A percentile compares a stretch with the other conserved stretches of the same genome.
phyloP scores from a whole-genome alignment of 2,113 vertebrate genomes.

The Polyodon spathula region DNA sequence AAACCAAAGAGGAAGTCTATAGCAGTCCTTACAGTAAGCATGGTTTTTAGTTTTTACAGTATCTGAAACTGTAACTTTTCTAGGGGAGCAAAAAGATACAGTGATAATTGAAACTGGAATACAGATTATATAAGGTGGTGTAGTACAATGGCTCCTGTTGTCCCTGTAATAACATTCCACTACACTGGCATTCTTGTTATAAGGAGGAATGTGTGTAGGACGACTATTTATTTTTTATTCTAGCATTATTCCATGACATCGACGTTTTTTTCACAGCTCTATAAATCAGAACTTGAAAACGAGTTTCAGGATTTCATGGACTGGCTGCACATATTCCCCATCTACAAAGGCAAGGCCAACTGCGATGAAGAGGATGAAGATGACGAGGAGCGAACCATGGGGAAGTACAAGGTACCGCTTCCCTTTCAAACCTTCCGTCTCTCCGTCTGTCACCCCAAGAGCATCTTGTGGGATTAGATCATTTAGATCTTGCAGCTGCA shows the following conservation, averaged over 20 bases:
- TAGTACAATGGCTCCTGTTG: no score
- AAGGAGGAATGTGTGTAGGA: no score
- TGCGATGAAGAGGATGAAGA: conserved; percentile 69
- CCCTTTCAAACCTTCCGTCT: no score
- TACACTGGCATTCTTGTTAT: no score
- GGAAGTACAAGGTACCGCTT: conserved; percentile 75
- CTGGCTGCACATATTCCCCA: conserved; percentile 74
- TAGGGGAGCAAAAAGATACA: no score
- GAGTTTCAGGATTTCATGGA: conserved; percentile 85
- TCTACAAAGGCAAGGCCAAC: conserved; percentile 66
- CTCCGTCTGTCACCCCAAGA: neutral
- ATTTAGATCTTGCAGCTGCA: no score
- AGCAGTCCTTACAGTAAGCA: conserved; percentile 56
- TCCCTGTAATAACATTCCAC: no score
- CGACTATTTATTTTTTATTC: no score
- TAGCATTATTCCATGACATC: conserved; percentile 3
- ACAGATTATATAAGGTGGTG: no score
- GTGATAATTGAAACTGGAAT: no score
- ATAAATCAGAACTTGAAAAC: conserved; percentile 69
- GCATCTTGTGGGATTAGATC: neutral
- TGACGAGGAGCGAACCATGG: conserved; percentile 67
- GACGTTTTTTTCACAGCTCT: conserved; percentile 60
- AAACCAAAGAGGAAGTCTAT: conserved; percentile 50
- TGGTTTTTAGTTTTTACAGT: neutral
- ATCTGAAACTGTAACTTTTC: no score